Conservation (phyloP, 2,797 vertebrate species). For the Sebastes vulpes region DNA sequence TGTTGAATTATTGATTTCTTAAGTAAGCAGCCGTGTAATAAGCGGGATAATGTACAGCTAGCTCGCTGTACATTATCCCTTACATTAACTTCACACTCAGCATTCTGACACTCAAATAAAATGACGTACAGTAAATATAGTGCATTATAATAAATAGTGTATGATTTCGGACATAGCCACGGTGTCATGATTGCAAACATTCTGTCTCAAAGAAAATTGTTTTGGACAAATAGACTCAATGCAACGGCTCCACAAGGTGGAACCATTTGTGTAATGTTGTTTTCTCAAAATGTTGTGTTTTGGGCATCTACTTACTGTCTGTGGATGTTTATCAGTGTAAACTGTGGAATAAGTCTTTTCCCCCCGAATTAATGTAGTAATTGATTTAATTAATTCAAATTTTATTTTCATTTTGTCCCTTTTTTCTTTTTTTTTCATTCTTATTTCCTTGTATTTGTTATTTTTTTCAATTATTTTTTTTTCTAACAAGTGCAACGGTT, state of each 20-base stretch:
- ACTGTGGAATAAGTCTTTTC: background rate
- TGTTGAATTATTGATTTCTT: no score
- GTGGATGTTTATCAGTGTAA: background rate
- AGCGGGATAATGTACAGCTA: no score
- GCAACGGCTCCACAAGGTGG: background rate
- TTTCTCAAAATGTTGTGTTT: background rate
- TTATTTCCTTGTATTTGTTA: background rate
- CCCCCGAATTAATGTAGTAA: background rate
- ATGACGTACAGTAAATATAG: background rate
- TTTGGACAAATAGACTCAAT: background rate
- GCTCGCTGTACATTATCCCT: no score
- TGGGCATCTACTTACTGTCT: background rate
- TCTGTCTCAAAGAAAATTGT: background rate
- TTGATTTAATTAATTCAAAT: background rate
- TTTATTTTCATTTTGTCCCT: background rate
- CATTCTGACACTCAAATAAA: background rate
- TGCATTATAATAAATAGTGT: background rate
- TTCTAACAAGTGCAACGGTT: background rate
- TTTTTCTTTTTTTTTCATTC: background rate
- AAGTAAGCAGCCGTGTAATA: no score
- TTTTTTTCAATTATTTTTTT: background rate
- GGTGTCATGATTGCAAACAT: background rate
- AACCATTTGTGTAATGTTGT: background rate
- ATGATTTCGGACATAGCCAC: background rate
- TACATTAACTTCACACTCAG: background rate